Evolutionary conservation across 2,888 invertebrate species (phyloP).

Genomic region (Drosophila colorata): DNA sequence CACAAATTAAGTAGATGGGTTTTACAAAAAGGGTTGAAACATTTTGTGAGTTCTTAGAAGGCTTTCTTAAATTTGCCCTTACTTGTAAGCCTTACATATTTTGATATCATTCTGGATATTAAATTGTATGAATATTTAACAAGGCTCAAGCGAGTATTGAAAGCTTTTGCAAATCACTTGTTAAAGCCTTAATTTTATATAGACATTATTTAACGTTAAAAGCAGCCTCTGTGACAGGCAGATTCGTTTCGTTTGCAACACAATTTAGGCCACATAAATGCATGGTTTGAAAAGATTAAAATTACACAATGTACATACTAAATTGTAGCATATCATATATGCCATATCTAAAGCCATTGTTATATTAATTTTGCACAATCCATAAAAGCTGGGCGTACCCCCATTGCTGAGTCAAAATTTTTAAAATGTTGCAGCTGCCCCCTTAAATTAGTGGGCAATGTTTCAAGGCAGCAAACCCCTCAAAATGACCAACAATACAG

Average conservation of each 20-base stretch:
- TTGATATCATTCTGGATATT: neutral
- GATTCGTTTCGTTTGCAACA: conserved; percentile 27
- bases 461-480: conserved; percentile 43
- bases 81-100: neutral
- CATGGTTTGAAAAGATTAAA: neutral
- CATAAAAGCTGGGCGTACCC: neutral
- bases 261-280: neutral
- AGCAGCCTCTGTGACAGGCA: neutral
- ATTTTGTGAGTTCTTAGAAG: too few species aligned
- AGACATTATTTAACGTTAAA: neutral
- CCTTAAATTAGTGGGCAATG: conserved; percentile 3
- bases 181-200: neutral
- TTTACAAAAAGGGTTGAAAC: too few species aligned
- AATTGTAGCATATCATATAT: conserved; percentile 25
- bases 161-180: neutral
- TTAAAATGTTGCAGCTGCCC: conserved; percentile 7
- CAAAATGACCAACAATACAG: conserved; percentile 47
- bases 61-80: too few species aligned
- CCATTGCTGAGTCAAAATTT: conserved; percentile 3
- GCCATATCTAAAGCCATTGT: conserved; percentile 45
- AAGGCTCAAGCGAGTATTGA: neutral
- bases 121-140: neutral
- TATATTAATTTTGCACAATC: conserved; percentile 31
- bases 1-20: neutral
- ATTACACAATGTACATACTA: conserved; percentile 27